A percentile compares a stretch with the other conserved stretches of the same genome.
Evolutionary conservation across 2,888 invertebrate genomes (phyloP).

Genomic region (Miltochrista miniata): DNA sequence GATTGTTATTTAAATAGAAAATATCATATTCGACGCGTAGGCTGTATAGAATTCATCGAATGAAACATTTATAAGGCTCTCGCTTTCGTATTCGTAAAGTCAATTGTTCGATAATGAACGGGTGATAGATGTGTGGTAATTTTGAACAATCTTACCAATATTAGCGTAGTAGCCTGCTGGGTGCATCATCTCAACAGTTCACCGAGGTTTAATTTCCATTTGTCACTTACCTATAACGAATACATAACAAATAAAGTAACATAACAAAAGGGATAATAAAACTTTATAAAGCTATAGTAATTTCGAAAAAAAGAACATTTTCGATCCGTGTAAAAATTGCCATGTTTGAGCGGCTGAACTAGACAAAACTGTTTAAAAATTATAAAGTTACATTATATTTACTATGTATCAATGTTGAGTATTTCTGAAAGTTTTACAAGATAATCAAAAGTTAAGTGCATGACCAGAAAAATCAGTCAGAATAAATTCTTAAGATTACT

Average conservation of each 20-base stretch:
- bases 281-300: neutral
- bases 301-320: too few species aligned
- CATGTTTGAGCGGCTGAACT: too few species aligned
- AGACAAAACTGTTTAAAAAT: too few species aligned
- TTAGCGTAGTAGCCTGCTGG: conserved; percentile 82
- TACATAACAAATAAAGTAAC: conserved; percentile 38
- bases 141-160: conserved; percentile 67
- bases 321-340: too few species aligned
- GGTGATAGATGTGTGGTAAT: conserved; percentile 13
- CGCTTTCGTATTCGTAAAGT: conserved; percentile 2
- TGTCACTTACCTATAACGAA: conserved; percentile 81
- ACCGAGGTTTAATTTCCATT: conserved; percentile 75
- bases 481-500: too few species aligned
- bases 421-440: too few species aligned
- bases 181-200: conserved; percentile 76
- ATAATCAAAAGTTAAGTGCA: too few species aligned
- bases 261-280: conserved; percentile 6
- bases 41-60: neutral
- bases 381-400: too few species aligned
- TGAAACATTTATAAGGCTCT: conserved; percentile 10
- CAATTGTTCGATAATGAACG: conserved; percentile 10
- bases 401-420: too few species aligned
- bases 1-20: conserved; percentile 12
- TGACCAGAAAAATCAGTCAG: too few species aligned
- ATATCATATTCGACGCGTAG: conserved; percentile 9